Evolutionary conservation across 2,888 invertebrate species (phyloP).

Genomic region (Cheilosia soror): DNA sequence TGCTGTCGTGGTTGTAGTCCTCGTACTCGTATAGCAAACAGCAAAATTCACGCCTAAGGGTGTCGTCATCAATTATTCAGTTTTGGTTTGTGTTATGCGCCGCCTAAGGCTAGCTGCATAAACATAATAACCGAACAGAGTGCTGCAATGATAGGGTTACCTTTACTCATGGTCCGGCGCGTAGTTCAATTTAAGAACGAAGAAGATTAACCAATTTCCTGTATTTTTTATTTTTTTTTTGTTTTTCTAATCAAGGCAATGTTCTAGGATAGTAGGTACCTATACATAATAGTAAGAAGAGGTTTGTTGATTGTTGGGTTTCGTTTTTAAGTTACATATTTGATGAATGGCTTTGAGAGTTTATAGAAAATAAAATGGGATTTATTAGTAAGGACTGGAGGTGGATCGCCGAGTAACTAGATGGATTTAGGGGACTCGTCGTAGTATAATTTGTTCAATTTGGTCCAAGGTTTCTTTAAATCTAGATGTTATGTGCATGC

Average conservation of each 20-base stretch:
- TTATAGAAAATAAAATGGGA: not conserved
- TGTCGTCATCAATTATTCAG: slow-evolving; percentile 76
- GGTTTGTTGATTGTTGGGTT: slow-evolving; percentile 42
- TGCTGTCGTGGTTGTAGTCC: slow-evolving; percentile 44
- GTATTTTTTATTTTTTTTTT: slow-evolving; percentile 35
- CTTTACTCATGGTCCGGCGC: slow-evolving; percentile 50
- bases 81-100: slow-evolving; percentile 75
- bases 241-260: slow-evolving; percentile 34
- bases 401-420: slow-evolving; percentile 13
- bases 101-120: slow-evolving; percentile 74
- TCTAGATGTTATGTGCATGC: too few species aligned
- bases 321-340: slow-evolving; percentile 34
- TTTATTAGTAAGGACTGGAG: slow-evolving; percentile 19
- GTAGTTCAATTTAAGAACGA: slow-evolving; percentile 67
- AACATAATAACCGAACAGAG: slow-evolving; percentile 69
- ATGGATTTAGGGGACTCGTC: not conserved
- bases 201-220: slow-evolving; percentile 73
- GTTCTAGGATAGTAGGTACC: slow-evolving; percentile 24
- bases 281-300: slow-evolving; percentile 2
- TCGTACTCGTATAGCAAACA: slow-evolving; percentile 47
- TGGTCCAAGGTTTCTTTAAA: too few species aligned
- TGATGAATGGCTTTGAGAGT: slow-evolving; percentile 31
- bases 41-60: slow-evolving; percentile 76
- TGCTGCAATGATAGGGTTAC: slow-evolving; percentile 72
- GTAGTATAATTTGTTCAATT: not conserved